Base-by-base conservation (phyloP, 1,140 invertebrate genomes). In the Atta colombica region DNA sequence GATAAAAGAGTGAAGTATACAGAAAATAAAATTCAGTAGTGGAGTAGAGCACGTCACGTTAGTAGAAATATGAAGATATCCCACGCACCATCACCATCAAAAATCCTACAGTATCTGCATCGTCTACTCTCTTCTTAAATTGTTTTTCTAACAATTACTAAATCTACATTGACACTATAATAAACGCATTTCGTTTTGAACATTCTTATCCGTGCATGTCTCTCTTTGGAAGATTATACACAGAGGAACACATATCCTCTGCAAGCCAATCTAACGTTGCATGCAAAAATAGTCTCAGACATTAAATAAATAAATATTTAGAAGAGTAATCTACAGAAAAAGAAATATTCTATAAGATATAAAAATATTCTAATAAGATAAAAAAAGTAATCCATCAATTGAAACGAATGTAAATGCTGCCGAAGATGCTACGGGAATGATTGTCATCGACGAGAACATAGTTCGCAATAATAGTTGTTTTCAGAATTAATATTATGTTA, bases 141-240 rank as follows among this genome's bases (percentile, higher is more conserved):
- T 95, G 94, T 95, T 95, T 95, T 95, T 95, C 94, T 95, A 95
- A 95, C 94, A 94, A 93, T 92, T 91, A 88, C 69, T 65, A 77
- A 74, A 80, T 61, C 66, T 89, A 90, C 31, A 74, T 71, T 74
- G 66, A 80, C 60, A 86, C 51, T 60, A 53, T 84, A 61, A 90
- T n/a, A 49, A 68, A 65, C n/a, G 8, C 61, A 71, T 71, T 63
- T 65, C 87, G 53, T 66, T 53, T 72, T 21, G 85, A 85, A 88
- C 86, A 80, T 61, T 82, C 53, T 72, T 66, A 21, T n/a, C 71
- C 75, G 28, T 75, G 39, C 53, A 53, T n/a, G 45, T 10, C 49
- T 82, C 60, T 82, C 65, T 82, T 85, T 28, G n/a, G 39, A 80
- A 74, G 55, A 77, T 72, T 55, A 16, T 10, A 68, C 61, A 75